phyloP scores from a whole-genome alignment of 2,888 invertebrate genomes.

The Quadroppia sp. region DNA sequence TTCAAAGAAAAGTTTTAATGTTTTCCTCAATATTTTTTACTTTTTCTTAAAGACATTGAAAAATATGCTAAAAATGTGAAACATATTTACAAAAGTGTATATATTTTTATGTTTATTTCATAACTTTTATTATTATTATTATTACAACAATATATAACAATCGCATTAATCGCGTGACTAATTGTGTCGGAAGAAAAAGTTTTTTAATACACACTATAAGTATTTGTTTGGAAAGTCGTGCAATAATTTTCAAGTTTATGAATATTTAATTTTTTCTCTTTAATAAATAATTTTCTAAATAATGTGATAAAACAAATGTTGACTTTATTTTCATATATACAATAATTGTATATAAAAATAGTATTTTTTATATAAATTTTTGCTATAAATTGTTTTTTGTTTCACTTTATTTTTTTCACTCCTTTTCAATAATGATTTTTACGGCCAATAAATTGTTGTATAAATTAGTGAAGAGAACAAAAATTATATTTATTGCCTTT shows the following conservation, averaged over 20 bases:
- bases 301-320: neutral
- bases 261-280: neutral
- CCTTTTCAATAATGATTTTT: neutral
- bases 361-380: too few species aligned
- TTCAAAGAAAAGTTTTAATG: too few species aligned
- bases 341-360: neutral
- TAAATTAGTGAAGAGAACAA: neutral
- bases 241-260: neutral
- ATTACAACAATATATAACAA: too few species aligned
- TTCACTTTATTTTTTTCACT: too few species aligned
- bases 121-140: too few species aligned
- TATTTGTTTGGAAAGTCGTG: neutral
- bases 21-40: too few species aligned
- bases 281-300: too few species aligned
- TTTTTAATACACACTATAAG: neutral
- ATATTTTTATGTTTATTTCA: too few species aligned
- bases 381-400: too few species aligned
- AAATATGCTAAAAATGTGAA: too few species aligned
- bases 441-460: neutral
- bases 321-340: neutral
- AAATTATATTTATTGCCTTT: neutral
- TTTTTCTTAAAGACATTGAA: too few species aligned
- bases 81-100: too few species aligned
- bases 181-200: neutral
- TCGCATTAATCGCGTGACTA: neutral